Evolutionary conservation across 1,140 invertebrate species (phyloP).

Genomic region (Arctopsyche grandis): DNA sequence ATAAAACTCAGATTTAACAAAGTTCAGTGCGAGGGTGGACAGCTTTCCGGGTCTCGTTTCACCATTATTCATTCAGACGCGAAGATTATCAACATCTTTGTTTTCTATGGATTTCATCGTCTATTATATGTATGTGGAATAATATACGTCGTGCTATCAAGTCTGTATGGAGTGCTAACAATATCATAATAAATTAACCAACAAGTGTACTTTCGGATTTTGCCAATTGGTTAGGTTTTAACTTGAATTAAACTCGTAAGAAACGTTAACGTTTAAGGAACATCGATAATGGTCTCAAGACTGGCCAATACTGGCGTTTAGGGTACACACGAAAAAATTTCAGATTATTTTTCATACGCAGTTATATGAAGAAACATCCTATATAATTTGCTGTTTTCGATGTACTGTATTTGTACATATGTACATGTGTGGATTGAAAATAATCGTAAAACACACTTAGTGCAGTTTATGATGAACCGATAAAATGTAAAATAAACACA

Average conservation of each 20-base stretch:
- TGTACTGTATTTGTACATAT: no score
- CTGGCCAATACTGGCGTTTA: no score
- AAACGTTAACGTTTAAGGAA: no score
- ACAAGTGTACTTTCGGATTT: neutral
- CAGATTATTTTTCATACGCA: no score
- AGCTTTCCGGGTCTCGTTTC: constrained; percentile 27
- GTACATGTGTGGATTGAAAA: neutral
- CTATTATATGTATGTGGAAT: neutral
- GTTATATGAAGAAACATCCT: no score
- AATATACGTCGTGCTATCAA: neutral
- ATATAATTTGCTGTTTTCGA: no score
- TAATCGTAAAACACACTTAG: neutral
- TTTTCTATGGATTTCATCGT: constrained; percentile 32
- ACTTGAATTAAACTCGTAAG: no score
- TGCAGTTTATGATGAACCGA: constrained; percentile 38
- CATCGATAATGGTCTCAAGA: no score
- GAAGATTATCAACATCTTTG: constrained; percentile 44
- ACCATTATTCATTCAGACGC: constrained; percentile 32
- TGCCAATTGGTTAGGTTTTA: constrained; percentile 13
- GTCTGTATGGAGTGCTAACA: neutral
- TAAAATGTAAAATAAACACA: constrained; percentile 29
- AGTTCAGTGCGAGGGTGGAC: constrained; percentile 39
- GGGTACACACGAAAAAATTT: no score
- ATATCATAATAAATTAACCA: constrained; percentile 17
- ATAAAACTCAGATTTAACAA: constrained; percentile 34